Conservation (phyloP, 2,888 invertebrate species). For the Conus canariensis region DNA sequence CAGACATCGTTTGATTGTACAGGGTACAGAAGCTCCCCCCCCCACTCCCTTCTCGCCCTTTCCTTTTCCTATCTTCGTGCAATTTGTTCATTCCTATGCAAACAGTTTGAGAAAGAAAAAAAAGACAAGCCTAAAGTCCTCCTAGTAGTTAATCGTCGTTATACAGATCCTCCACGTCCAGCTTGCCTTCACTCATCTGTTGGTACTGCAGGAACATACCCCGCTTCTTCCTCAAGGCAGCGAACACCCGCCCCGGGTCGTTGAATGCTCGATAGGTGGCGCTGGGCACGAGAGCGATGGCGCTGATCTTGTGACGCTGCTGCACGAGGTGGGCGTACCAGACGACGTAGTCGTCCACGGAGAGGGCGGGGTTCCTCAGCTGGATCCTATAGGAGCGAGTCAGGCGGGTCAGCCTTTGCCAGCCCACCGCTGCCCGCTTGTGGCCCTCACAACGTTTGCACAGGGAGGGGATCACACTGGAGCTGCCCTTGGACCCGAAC, state of each 20-base stretch:
- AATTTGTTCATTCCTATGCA: too few species aligned
- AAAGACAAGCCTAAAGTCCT: background rate
- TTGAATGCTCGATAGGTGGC: slow-evolving; percentile 34
- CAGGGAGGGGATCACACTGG: slow-evolving; percentile 32
- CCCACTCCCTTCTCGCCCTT: too few species aligned
- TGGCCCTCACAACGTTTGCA: slow-evolving; percentile 30
- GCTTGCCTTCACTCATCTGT: slow-evolving; percentile 31
- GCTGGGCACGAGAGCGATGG: slow-evolving; percentile 32
- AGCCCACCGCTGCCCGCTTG: slow-evolving; percentile 38
- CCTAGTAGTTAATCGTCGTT: background rate
- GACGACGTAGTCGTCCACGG: slow-evolving; percentile 15
- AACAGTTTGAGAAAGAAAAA: too few species aligned
- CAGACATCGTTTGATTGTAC: too few species aligned
- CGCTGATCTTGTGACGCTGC: slow-evolving; percentile 33
- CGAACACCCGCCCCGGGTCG: slow-evolving; percentile 26
- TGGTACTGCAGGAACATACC: slow-evolving; percentile 35
- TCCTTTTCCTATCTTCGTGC: too few species aligned
- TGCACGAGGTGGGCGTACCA: slow-evolving; percentile 40
- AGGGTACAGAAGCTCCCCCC: too few species aligned
- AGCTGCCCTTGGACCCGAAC: slow-evolving; percentile 42
- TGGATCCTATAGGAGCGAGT: slow-evolving; percentile 39
- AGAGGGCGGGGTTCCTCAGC: slow-evolving; percentile 30
- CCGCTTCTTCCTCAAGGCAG: background rate
- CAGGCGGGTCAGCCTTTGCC: slow-evolving; percentile 40
- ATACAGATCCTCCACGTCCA: background rate